Evolutionary conservation across 2,797 vertebrate species (phyloP), one percentile per base, ranked within the genome.

Genomic region (Lacerta agilis): DNA sequence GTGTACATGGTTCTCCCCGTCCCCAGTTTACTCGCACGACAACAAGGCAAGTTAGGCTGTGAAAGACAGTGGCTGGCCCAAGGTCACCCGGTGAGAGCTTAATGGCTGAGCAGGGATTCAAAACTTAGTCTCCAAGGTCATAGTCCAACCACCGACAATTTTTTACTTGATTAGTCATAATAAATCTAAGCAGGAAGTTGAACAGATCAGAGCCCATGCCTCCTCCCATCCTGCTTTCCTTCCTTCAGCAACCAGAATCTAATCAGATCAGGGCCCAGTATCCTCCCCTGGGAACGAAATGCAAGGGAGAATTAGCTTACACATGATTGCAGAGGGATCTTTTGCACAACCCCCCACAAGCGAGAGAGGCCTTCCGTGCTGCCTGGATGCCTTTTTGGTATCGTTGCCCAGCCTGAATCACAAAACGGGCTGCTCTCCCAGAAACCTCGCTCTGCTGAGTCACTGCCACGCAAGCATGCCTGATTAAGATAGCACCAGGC

Each of bases 391-490:
- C 83, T 1, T 0, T 69, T 73, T 17, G 81, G 92, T 92, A 87
- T 67, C 78, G 79, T 55, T 27, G 72, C 33, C 45, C 17, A 85
- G 67, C 17, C 90, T 88, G 89, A 82, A 73, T 90, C 83, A 83
- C n/a, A 13, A 5, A 0, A 29, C 0, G 8, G 92, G 91, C 92
- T 76, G 85, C 20, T 15, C 11, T 43, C 43, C 20, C 69, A 67
- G 89, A 91, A 89, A 69, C 92, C 77, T 85, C 45, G 49, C 15
- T 33, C 92, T 93, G 93, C 94, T 95, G 94, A 95, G 90, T 95
- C 94, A 95, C 0, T 78, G 79, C 92, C 94, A 93, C 0, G 89
- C 81, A 91, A 92, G 92, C 88, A 79, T 86, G 85, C 89, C 91
- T 27, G 3, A 5, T 4, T 5, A 9, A 45, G 20, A 49, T 23